Base-by-base conservation (phyloP, 2,797 vertebrate species). In the Sitta carolinensis region DNA sequence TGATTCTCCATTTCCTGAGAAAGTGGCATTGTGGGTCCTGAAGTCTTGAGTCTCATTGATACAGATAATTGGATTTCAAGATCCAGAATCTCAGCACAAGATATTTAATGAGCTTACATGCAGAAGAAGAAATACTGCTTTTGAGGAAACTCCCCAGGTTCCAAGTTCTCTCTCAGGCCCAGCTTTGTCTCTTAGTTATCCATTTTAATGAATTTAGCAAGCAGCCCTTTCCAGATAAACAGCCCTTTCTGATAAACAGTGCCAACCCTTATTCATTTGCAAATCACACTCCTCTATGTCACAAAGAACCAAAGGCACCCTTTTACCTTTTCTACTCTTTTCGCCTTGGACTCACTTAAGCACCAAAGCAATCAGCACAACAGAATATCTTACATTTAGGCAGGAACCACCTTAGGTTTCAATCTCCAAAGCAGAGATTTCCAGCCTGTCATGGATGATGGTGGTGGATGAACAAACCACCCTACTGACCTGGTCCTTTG, bases 61-160 rank as follows among this genome's bases (percentile, higher is more conserved):
- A 93, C 29, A 92, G 74, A 70, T 93, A 97, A 96, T 93, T 97
- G 92, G 84, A 96, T 97, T 97, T 91, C 82, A 93, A 84, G 87
- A 87, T 93, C 38, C 54, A 78, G 80, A 86, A 70, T 77, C 84
- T 94, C 93, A 96, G 82, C 79, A 87, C 38, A 38, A 86, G 78
- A 73, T 90, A 30, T 48, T 94, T 95, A 95, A 91, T 96, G 88
- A 95, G 95, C 96, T 90, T 95, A 87, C 73, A 90, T 45, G 47
- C 70, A 96, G 70, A 93, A 73, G 77, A 95, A 94, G 70, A 93
- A 94, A 95, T 54, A 36, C 45, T 74, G 61, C 57, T 73, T 89
- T 95, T 57, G 69, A 89, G 80, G 78, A 75, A 94, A 73, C 57
- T 87, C 50, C 91, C 82, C 40, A 85, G 57, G 30, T 91, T 94